Base-by-base conservation (phyloP, 1,140 invertebrate genomes). In the Conus ventricosus region DNA sequence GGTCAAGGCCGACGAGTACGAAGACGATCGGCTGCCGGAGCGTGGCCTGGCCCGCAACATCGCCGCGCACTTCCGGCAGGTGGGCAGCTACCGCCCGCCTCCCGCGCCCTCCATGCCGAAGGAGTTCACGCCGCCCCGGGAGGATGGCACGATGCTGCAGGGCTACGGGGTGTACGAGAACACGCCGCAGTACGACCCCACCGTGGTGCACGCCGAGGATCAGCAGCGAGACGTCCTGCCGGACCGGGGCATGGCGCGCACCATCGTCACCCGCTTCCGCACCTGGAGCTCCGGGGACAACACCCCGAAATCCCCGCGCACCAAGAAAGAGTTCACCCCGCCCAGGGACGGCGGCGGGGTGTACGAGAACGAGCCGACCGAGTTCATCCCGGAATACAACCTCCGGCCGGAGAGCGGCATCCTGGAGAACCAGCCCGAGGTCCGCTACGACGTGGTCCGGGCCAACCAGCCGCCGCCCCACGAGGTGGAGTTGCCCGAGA, bases 401-500 rank as follows among this genome's bases (percentile, higher is more conserved):
- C 90, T 85, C 75, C 87, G 89, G 25, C 75, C 92, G 51, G 92
- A 93, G 82, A 93, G 93, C 90, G 93, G 93, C 51, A 91, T 94
- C 83, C 80, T 93, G 78, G 93, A 94, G 89, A 94, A 90, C 84
- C 90, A 89, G 23, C 93, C 93, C 25, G 81, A 88, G 23, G 83
- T 78, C 0, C 82, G 90, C 17, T 89, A 90, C 8, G 93, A 93
- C 90, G 90, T 93, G 17, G 82, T 91, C n/a, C 88, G 89, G 51
- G 91, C 92, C 63, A 85, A 81, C 15, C 90, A 92, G 23, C 67
- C 78, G 6, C 87, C 89, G 55, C 88, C 89, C 63, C 89, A 90
- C 80, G 91, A 92, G 80, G 88, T 90, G 53, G 93, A 93, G 84
- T 88, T 94, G 20, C 94, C 94, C n/a, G 94, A 94, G 85, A 86